A percentile compares a stretch with the other conserved stretches of the same genome.
phyloP scores from a whole-genome alignment of 2,888 invertebrate genomes.

The Bugula neritina region DNA sequence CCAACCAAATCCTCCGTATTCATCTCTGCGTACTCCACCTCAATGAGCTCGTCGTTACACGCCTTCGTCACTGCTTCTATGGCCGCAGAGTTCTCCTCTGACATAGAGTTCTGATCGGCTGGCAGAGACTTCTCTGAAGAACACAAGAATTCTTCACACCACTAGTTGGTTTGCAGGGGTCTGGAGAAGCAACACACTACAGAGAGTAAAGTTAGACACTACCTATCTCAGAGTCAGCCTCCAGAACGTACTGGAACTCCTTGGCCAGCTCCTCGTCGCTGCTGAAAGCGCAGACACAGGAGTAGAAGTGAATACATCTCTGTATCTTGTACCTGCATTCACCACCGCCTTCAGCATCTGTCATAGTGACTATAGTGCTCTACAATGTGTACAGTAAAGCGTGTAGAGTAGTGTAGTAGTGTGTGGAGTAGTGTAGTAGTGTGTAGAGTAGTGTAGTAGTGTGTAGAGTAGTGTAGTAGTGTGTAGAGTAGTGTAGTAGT shows the following conservation, averaged over 20 bases:
- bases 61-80: neutral
- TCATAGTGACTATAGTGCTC: neutral
- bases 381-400: neutral
- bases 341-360: neutral
- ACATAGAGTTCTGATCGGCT: neutral
- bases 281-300: conserved; percentile 66
- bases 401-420: too few relatives aligned
- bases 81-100: neutral
- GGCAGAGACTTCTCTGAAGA: too few relatives aligned
- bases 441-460: too few relatives aligned
- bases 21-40: neutral
- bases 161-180: too few relatives aligned
- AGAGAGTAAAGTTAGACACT: too few relatives aligned
- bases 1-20: neutral
- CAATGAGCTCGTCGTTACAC: neutral
- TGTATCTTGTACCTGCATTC: conserved; percentile 30
- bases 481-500: too few relatives aligned
- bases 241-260: conserved; percentile 62
- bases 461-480: too few relatives aligned
- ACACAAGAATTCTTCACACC: too few relatives aligned
- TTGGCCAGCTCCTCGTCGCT: conserved; percentile 61
- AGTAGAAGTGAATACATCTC: conserved; percentile 66
- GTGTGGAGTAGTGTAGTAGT: too few relatives aligned
- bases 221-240: conserved; percentile 49
- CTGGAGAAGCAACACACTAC: too few relatives aligned